Evolutionary conservation across 2,797 vertebrate genomes (phyloP).

Genomic region (Denticeps clupeoides): DNA sequence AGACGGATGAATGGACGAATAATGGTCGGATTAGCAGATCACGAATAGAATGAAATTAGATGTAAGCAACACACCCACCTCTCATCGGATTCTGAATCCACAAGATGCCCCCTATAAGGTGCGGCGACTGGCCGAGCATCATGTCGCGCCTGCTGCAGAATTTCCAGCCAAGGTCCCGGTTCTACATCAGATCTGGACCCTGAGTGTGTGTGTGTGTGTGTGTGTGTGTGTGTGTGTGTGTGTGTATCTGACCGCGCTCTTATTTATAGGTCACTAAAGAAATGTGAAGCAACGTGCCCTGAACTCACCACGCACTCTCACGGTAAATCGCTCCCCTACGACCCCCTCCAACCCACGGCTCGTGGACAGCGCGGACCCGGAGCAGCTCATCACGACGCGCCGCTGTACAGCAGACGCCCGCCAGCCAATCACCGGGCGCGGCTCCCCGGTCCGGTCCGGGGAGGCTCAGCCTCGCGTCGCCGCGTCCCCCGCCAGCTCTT

Average conservation of each 20-base stretch:
- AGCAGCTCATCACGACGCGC: slow-evolving; percentile 22
- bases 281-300: too few species aligned
- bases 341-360: too few species aligned
- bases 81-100: slow-evolving; percentile 66
- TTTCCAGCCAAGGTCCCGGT: too few species aligned
- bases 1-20: too few species aligned
- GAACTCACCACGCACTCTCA: slow-evolving; percentile 4
- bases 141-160: slow-evolving; percentile 1
- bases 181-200: too few species aligned
- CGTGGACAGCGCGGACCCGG: too few species aligned
- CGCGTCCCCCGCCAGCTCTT: too few species aligned
- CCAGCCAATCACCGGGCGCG: slow-evolving; percentile 37
- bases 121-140: slow-evolving; percentile 59
- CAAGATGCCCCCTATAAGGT: slow-evolving; percentile 56
- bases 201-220: too few species aligned
- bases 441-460: slow-evolving; percentile 13
- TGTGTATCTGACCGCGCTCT: too few species aligned
- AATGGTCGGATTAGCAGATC: neutral
- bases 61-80: slow-evolving; percentile 39
- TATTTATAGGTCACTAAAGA: too few species aligned
- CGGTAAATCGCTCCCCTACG: slow-evolving; percentile 7
- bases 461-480: slow-evolving; percentile 2
- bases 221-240: too few species aligned
- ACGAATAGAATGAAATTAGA: neutral
- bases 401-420: slow-evolving; percentile 26